These are phyloP conservation scores for Sinocyclocheilus anshuiensis DNA, from an alignment of 2,113 vertebrate genomes.

Conservation along the genomic window DNA sequence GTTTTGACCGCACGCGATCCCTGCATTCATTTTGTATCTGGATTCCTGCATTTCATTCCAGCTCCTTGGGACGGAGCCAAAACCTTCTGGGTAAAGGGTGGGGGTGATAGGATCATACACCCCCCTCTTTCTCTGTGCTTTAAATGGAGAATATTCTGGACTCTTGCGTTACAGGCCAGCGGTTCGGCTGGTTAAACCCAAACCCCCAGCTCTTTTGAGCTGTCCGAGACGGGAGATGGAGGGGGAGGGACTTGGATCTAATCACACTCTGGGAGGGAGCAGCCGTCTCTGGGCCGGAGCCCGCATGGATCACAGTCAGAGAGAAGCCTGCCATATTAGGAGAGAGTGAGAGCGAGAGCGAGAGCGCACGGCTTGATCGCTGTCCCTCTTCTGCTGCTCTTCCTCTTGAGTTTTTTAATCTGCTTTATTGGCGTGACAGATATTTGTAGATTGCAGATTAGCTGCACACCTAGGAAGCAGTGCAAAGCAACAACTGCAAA, in stretches of 20 bases:
- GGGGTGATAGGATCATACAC: conserved; percentile 43
- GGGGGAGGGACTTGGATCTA: conserved; percentile 71
- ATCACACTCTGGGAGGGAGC: conserved; percentile 81
- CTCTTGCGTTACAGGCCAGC: not conserved
- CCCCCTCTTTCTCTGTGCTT: not conserved
- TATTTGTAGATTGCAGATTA: not conserved
- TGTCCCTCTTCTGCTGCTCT: conserved; percentile 4
- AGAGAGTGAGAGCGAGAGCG: conserved; percentile 27
- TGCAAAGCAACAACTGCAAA: not conserved
- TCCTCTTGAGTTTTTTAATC: not conserved
- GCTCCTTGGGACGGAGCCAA: conserved; percentile 65
- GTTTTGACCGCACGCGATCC: conserved; percentile 28
- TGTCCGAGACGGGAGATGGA: not conserved
- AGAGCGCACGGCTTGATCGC: conserved; percentile 16
- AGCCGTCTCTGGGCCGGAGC: conserved; percentile 77
- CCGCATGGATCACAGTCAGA: conserved; percentile 78
- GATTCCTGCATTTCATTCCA: conserved; percentile 71
- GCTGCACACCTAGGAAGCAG: not conserved
- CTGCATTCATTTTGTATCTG: conserved; percentile 62
- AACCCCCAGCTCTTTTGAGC: not conserved
- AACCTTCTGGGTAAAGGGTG: conserved; percentile 60
- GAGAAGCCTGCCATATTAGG: conserved; percentile 86
- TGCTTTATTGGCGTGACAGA: not conserved
- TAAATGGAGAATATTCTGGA: conserved; percentile 33
- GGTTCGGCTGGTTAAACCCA: not conserved